Evolutionary conservation across 2,113 vertebrate genomes (phyloP), one percentile per base, ranked within the genome.

Genomic region (Xiphophorus couchianus): DNA sequence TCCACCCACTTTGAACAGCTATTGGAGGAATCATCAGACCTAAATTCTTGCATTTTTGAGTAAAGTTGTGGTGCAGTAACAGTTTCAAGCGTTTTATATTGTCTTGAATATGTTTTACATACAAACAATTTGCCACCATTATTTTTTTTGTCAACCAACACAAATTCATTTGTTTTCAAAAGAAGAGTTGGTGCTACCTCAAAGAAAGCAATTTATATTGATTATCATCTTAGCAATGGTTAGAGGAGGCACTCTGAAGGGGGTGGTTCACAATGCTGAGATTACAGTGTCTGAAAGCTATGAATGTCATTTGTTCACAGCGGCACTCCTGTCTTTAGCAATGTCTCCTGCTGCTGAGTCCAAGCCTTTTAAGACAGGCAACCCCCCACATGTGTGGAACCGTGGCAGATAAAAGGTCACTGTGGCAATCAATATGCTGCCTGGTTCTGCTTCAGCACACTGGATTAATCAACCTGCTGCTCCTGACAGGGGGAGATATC

Each of bases 381-480:
- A 72, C 73, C 85, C 82, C 83, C 83, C 79, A 79, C 80, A 60
- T 81, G 66, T 76, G 25, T n/a, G 13, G 31, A 77, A 64, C 31
- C 61, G 69, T 69, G 58, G 73, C 67, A 73, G 69, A 54, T 58
- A 62, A 92, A 94, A 92, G 89, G 91, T 91, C 90, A 91, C 73
- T 35, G 79, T 89, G 82, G 80, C 84, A 83, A 90, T 93, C 91
- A 88, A 92, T 93, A 91, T 63, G 25, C 71, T 37, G 70, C 68
- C 78, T 3, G 33, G 86, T 85, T 90, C 80, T 78, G 85, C 85
- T 66, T 83, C 80, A 78, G 63, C 71, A 85, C 60, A 3, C 82
- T 74, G 60, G n/a, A 83, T 58, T 87, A 90, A 87, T 86, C 82
- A 86, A 76, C 44, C 66, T 35, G 66, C 76, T 63, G 66, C 68